Percentiles rank a stretch among this genome's conserved stretches.
Evolutionary conservation across 2,113 vertebrate species (phyloP).

Genomic region (Clarias gariepinus): DNA sequence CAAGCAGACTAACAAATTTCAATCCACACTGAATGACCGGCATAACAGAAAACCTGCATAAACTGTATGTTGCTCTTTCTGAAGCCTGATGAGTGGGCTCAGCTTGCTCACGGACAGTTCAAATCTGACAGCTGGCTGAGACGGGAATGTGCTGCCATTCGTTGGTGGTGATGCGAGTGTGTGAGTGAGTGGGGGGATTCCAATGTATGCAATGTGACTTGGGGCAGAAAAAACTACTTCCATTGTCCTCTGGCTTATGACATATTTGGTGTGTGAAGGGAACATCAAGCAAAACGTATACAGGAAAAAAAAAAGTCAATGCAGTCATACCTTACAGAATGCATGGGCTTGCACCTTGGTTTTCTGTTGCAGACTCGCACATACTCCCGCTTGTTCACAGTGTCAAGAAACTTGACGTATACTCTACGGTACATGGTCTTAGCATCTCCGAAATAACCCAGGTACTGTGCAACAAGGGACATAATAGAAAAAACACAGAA

Average conservation of each 20-base stretch:
- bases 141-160: slow-evolving; percentile 26
- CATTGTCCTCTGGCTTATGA: neutral
- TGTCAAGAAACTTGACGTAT: slow-evolving; percentile 96
- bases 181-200: slow-evolving; percentile 29
- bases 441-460: slow-evolving; percentile 96
- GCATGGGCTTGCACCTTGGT: slow-evolving; percentile 88
- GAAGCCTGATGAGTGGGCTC: slow-evolving; percentile 33
- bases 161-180: slow-evolving; percentile 15
- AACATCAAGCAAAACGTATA: slow-evolving; percentile 6
- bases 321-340: slow-evolving; percentile 81
- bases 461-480: slow-evolving; percentile 75
- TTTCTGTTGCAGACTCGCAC: slow-evolving; percentile 94
- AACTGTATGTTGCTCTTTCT: neutral
- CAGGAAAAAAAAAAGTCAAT: neutral
- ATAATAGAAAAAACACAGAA: neutral
- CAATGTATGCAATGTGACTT: slow-evolving; percentile 2
- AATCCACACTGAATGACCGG: neutral
- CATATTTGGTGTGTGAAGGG: neutral
- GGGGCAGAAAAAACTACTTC: neutral
- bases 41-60: neutral
- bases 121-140: slow-evolving; percentile 18
- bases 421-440: slow-evolving; percentile 95
- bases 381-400: slow-evolving; percentile 96
- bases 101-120: slow-evolving; percentile 25
- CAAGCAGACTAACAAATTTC: neutral